Conservation (phyloP, 2,113 vertebrate species). For the Triplophysa siluroides region DNA sequence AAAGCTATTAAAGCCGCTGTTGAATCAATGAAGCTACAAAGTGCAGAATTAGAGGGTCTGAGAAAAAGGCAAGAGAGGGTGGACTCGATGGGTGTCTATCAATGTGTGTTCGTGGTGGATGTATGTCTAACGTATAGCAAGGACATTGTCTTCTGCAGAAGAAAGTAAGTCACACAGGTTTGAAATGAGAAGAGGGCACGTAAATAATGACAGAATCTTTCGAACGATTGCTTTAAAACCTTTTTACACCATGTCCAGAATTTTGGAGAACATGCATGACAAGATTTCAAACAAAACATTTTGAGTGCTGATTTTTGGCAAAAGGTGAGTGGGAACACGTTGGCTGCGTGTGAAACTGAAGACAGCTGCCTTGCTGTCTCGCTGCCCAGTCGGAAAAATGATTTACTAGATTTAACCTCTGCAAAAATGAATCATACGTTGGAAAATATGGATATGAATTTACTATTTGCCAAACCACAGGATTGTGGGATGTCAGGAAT, state of each 20-base stretch:
- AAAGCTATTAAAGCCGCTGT: slow-evolving; percentile 73
- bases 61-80: slow-evolving; percentile 58
- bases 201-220: no score
- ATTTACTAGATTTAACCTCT: not conserved
- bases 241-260: not conserved
- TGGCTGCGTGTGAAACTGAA: not conserved
- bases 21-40: slow-evolving; percentile 74
- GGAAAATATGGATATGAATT: not conserved
- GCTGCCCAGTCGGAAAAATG: not conserved
- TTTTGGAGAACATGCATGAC: not conserved
- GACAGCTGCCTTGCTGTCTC: not conserved
- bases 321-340: not conserved
- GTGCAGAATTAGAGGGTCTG: slow-evolving; percentile 71
- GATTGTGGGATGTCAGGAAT: no score
- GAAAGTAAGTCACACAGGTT: no score
- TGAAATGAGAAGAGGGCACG: no score
- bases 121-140: not conserved
- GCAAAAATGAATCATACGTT: not conserved
- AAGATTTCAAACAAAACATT: not conserved
- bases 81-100: slow-evolving; percentile 13
- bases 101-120: slow-evolving; percentile 15
- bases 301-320: no score
- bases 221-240: not conserved
- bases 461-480: no score
- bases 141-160: not conserved